A percentile compares a stretch with the other conserved stretches of the same genome.
Conservation (phyloP, 2,888 invertebrate genomes). For the Drosophila peninsularis region DNA sequence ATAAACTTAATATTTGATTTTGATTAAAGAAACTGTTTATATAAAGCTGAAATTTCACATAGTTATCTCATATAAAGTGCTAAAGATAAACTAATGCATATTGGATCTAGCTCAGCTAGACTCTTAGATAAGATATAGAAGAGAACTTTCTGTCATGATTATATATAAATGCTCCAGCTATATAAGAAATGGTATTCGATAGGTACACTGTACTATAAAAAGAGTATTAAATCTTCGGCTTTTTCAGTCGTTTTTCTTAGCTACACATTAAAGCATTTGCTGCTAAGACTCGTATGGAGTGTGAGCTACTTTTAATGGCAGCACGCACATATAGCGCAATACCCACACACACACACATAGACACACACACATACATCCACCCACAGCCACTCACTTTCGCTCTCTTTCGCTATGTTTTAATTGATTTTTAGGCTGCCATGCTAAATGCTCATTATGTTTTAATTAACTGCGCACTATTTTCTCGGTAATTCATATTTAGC, state of each 20-base stretch:
- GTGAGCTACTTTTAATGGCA: slow-evolving; percentile 20
- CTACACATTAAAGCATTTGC: slow-evolving; percentile 59
- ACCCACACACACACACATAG: not conserved
- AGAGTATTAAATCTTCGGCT: not conserved
- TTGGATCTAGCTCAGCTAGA: too few relatives aligned
- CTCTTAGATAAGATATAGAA: too few relatives aligned
- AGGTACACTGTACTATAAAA: too few relatives aligned
- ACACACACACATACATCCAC: slow-evolving; percentile 1
- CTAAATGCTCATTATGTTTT: slow-evolving; percentile 72
- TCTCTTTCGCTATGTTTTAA: slow-evolving; percentile 46
- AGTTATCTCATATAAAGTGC: too few relatives aligned
- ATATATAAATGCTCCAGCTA: too few relatives aligned
- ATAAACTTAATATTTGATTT: too few relatives aligned
- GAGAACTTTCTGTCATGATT: too few relatives aligned
- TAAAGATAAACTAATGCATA: too few relatives aligned
- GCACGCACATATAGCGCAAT: slow-evolving; percentile 12
- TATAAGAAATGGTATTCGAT: too few relatives aligned
- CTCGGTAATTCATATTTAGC: slow-evolving; percentile 74
- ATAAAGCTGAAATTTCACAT: too few relatives aligned
- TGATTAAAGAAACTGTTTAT: too few relatives aligned
- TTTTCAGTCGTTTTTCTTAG: too few relatives aligned
- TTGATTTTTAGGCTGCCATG: slow-evolving; percentile 68
- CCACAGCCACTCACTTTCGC: slow-evolving; percentile 2
- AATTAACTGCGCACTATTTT: slow-evolving; percentile 76
- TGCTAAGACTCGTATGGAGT: slow-evolving; percentile 32